Evolutionary conservation across 2,113 vertebrate species (phyloP), one percentile per base, ranked within the genome.

Genomic region (Periophthalmus modestus): DNA sequence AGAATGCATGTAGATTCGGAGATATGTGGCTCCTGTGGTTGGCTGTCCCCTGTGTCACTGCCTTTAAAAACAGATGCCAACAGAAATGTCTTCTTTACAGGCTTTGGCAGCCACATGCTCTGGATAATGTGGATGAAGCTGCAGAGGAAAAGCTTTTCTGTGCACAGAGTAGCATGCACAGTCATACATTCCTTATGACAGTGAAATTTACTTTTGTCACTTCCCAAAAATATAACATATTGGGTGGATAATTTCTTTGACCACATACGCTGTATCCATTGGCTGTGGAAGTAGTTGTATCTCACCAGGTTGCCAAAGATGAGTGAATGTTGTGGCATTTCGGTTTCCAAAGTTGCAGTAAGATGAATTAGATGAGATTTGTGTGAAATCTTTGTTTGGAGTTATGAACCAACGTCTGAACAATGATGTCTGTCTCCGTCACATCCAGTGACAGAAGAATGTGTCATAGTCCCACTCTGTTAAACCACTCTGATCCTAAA

Each of bases 31-130:
- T 93, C 87, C 87, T 89, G 88, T 85, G 87, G 91, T 92, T 84
- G 82, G 90, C 88, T 93, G 91, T 93, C 89, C 88, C 86, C 85
- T 85, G 83, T 91, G 89, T 92, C 92, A 88, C 90, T 86, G 85
- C 82, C 81, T 85, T 86, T 82, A 86, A 88, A 89, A 82, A 75
- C 80, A 82, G 76, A 84, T 85, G 91, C 92, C 89, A 92, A 89
- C 74, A 89, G 83, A 92, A 92, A 89, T 75, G 89, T 92, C 89
- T 88, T 92, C 85, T 92, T 91, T 89, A 88, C 81, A 78, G 81
- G 58, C 81, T 84, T 80, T 75, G 81, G 81, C 80, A 85, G 85
- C 86, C 88, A 90, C 78, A 91, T 89, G 83, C 88, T 54, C 52
- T 39, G 89, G 83, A 91, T 90, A 88, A 89, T 85, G 62, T 39